Evolutionary conservation across 2,888 invertebrate genomes (phyloP).

Genomic region (Lepidocyrtinus sp.): DNA sequence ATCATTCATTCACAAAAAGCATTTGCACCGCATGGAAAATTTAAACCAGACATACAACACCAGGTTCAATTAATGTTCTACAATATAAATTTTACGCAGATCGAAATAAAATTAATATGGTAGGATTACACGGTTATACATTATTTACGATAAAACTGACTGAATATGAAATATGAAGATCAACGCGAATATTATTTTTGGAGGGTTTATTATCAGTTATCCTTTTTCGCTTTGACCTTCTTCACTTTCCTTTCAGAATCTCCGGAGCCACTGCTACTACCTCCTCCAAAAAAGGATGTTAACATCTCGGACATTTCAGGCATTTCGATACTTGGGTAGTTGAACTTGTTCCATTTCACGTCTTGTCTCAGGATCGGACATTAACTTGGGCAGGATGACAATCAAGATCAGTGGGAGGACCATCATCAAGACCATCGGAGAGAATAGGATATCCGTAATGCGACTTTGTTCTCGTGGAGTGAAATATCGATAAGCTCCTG

Average conservation of each 20-base stretch:
- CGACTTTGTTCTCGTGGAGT: slow-evolving; percentile 97
- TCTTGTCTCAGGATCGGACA: slow-evolving; percentile 98
- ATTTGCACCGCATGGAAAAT: no score
- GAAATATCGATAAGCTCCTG: slow-evolving; percentile 88
- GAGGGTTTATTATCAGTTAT: slow-evolving; percentile 43
- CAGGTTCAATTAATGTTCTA: no score
- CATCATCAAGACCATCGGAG: slow-evolving; percentile 90
- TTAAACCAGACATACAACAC: no score
- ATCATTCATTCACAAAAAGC: no score
- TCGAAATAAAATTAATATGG: no score
- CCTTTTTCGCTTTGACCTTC: slow-evolving; percentile 65
- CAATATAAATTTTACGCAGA: no score
- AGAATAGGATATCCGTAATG: slow-evolving; percentile 82
- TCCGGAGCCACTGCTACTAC: slow-evolving; percentile 70
- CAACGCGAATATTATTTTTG: no score
- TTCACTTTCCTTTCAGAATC: slow-evolving; percentile 55
- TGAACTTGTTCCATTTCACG: slow-evolving; percentile 91
- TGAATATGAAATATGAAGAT: no score
- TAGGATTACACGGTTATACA: no score
- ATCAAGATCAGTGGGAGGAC: slow-evolving; percentile 90
- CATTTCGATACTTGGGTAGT: slow-evolving; percentile 86
- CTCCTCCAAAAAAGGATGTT: slow-evolving; percentile 87
- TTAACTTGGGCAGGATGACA: slow-evolving; percentile 94
- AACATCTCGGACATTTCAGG: slow-evolving; percentile 97
- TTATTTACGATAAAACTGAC: no score